Evolutionary conservation across 2,888 invertebrate species (phyloP).

Genomic region (Brenthis ino): DNA sequence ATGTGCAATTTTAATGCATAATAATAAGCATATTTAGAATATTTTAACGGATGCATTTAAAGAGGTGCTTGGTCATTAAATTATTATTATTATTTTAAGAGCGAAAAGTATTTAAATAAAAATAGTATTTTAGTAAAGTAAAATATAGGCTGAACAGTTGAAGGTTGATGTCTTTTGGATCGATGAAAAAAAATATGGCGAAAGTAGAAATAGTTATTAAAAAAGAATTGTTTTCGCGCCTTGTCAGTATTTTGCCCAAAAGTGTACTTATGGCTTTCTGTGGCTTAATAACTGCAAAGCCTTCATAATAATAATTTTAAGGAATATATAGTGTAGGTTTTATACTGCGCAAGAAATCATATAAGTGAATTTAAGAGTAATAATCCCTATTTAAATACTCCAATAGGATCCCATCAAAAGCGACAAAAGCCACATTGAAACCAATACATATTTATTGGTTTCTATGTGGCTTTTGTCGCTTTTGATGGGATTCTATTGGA

Average conservation of each 20-base stretch:
- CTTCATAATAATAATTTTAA: conserved; percentile 26
- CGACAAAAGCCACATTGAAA: too few relatives aligned
- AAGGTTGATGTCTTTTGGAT: conserved; percentile 7
- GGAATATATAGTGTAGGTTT: conserved; percentile 9
- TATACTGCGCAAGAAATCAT: conserved; percentile 20
- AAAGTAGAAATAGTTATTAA: conserved; percentile 9
- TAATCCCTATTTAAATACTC: not conserved
- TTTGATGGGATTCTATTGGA: too few relatives aligned
- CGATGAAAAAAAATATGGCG: not conserved
- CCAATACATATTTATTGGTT: too few relatives aligned
- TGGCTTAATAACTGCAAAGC: conserved; percentile 28
- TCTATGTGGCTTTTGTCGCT: too few relatives aligned
- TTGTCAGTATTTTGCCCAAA: conserved; percentile 37
- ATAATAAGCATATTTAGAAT: not conserved
- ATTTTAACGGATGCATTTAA: conserved; percentile 21
- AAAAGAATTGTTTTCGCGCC: conserved; percentile 13
- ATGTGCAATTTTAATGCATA: conserved; percentile 1
- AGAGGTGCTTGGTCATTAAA: conserved; percentile 22
- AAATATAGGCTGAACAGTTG: conserved; percentile 12
- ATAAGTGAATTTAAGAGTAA: not conserved
- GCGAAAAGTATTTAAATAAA: not conserved
- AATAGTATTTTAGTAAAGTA: conserved; percentile 7
- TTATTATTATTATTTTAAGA: conserved; percentile 3
- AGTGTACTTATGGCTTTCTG: conserved; percentile 33
- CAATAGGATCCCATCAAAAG: too few relatives aligned